Percentiles rank a stretch among this genome's conserved stretches.
phyloP scores from a whole-genome alignment of 2,113 vertebrate genomes.

The Reinhardtius hippoglossoides region DNA sequence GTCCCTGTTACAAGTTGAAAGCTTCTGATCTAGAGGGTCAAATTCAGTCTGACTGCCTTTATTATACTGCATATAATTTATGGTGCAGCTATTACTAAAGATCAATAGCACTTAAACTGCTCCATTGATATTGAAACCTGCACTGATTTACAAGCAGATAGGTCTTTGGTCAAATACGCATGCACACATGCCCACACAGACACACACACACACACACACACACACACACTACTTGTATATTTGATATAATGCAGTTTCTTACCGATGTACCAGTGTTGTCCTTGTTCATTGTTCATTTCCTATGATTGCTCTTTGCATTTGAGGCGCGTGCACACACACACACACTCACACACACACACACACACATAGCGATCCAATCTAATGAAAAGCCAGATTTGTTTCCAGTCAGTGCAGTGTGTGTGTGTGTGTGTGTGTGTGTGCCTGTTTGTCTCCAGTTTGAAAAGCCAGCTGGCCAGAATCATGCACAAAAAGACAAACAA shows the following conservation, averaged over 20 bases:
- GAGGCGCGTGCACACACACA: neutral
- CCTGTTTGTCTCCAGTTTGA: constrained; percentile 19
- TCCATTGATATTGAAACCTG: constrained; percentile 79
- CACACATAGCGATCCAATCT: no score
- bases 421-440: constrained; percentile 5
- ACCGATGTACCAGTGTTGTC: constrained; percentile 30
- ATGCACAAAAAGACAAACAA: no score
- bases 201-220: constrained; percentile 17
- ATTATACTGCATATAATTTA: constrained; percentile 75
- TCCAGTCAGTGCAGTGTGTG: no score
- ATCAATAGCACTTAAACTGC: constrained; percentile 81
- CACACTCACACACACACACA: neutral
- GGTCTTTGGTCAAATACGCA: constrained; percentile 51
- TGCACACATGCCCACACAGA: constrained; percentile 13
- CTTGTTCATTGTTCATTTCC: constrained; percentile 54
- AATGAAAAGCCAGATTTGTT: no score
- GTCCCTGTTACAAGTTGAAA: constrained; percentile 54
- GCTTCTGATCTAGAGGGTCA: constrained; percentile 57
- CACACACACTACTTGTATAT: constrained; percentile 38
- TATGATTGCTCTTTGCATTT: constrained; percentile 41
- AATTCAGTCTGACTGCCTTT: constrained; percentile 67
- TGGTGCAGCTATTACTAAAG: constrained; percentile 76
- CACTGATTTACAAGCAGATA: constrained; percentile 76
- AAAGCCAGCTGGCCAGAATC: constrained; percentile 37
- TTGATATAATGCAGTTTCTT: constrained; percentile 50